These are phyloP conservation scores for Thalassaphorura encarpata DNA, from an alignment of 1,140 invertebrate species.

Conservation along the genomic window DNA sequence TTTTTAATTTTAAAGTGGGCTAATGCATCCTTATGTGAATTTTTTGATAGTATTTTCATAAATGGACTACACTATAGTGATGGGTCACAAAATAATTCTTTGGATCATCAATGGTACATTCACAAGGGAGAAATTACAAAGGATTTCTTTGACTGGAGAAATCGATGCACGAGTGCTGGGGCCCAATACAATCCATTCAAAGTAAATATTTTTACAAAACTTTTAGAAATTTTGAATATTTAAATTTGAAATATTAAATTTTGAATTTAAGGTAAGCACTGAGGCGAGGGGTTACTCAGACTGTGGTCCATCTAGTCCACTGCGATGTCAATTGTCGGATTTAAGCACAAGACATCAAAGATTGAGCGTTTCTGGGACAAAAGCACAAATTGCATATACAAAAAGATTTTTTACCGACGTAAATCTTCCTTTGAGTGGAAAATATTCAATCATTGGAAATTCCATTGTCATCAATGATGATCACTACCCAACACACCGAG, in stretches of 20 bases:
- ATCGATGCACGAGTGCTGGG: constrained; percentile 70
- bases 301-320: constrained; percentile 38
- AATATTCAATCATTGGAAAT: constrained; percentile 61
- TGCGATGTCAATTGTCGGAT: constrained; percentile 45
- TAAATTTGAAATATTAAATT: constrained; percentile 2
- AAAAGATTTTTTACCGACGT: constrained; percentile 65
- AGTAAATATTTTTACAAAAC: no score
- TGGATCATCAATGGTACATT: constrained; percentile 57
- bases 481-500: constrained; percentile 69
- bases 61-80: constrained; percentile 69
- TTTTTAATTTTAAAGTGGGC: no score
- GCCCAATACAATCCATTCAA: constrained; percentile 67
- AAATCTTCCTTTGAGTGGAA: constrained; percentile 63
- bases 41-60: constrained; percentile 48
- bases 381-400: constrained; percentile 51
- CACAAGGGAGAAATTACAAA: constrained; percentile 53
- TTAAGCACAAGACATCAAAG: constrained; percentile 52
- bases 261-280: constrained; percentile 33
- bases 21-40: no score
- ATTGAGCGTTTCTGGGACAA: constrained; percentile 61
- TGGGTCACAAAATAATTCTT: constrained; percentile 67
- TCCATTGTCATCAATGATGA: constrained; percentile 84
- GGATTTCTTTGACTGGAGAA: constrained; percentile 86
- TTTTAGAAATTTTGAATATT: no score
- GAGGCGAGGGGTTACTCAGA: constrained; percentile 33